Percentiles rank a stretch among this genome's conserved stretches.
These are phyloP conservation scores for Alitta virens DNA, from an alignment of 2,888 invertebrate species.

Conservation along the genomic window DNA sequence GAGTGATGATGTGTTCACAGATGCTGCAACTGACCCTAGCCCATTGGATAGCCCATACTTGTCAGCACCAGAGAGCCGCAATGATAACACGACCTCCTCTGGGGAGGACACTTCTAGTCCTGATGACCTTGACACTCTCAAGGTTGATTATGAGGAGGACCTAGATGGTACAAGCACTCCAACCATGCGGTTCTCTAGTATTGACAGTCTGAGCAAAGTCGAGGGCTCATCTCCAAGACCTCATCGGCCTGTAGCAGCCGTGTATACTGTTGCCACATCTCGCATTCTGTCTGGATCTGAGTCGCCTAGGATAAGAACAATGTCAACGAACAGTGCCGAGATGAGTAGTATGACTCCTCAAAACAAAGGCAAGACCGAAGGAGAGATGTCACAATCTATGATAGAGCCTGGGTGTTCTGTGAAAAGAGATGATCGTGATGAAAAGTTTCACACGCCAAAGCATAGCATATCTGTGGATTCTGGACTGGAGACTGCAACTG, in stretches of 20 bases:
- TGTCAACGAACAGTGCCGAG: neutral
- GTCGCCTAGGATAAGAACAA: neutral
- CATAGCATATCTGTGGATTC: slow-evolving; percentile 18
- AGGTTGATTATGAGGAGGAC: neutral
- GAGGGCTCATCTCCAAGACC: neutral
- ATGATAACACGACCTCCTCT: neutral
- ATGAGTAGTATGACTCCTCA: neutral
- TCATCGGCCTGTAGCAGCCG: slow-evolving; percentile 19
- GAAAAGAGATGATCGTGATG: neutral
- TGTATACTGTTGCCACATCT: slow-evolving; percentile 20
- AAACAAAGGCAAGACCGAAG: slow-evolving; percentile 2
- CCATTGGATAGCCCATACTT: slow-evolving; percentile 24
- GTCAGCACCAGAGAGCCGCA: slow-evolving; percentile 20
- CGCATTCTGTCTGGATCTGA: neutral
- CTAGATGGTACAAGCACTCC: slow-evolving; percentile 2
- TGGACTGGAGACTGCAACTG: slow-evolving; percentile 9
- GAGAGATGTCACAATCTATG: neutral
- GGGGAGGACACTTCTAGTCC: slow-evolving; percentile 7
- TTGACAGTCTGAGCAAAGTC: slow-evolving; percentile 11
- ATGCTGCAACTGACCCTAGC: slow-evolving; percentile 19
- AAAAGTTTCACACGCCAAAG: neutral
- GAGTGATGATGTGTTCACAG: slow-evolving; percentile 22
- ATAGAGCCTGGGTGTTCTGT: neutral
- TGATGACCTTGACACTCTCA: slow-evolving; percentile 1
- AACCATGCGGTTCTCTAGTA: slow-evolving; percentile 8